phyloP scores from a whole-genome alignment of 1,140 invertebrate species.

The Theocolax elegans region DNA sequence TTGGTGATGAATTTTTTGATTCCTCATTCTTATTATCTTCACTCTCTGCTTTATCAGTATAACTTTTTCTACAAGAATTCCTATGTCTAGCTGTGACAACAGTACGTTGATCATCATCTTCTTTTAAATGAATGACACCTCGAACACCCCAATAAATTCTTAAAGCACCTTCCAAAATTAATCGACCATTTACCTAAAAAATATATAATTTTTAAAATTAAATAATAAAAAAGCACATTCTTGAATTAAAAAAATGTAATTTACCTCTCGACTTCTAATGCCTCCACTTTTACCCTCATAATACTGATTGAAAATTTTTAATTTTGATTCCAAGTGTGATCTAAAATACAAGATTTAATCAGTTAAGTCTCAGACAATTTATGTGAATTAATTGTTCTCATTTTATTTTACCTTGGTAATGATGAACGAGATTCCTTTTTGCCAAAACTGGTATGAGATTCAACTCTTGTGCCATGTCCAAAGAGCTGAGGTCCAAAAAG shows the following conservation, averaged over 20 bases:
- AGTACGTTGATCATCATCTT: conserved; percentile 85
- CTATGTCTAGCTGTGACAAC: conserved; percentile 77
- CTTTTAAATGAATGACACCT: conserved; percentile 86
- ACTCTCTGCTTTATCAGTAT: conserved; percentile 50
- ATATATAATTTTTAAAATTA: conserved; percentile 6
- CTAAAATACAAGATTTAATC: conserved; percentile 59
- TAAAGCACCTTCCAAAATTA: conserved; percentile 82
- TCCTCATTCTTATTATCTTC: conserved; percentile 53
- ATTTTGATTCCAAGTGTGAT: conserved; percentile 81
- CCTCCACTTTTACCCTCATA: conserved; percentile 83
- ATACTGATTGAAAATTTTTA: conserved; percentile 84
- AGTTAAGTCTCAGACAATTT: neutral
- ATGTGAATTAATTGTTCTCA: conserved; percentile 15
- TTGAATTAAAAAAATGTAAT: conserved; percentile 23
- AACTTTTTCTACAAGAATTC: conserved; percentile 73
- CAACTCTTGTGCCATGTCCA: conserved; percentile 87
- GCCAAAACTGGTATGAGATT: conserved; percentile 88
- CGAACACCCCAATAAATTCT: conserved; percentile 88
- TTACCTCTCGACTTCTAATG: conserved; percentile 78
- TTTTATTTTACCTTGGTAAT: conserved; percentile 60
- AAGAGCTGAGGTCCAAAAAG: conserved; percentile 88
- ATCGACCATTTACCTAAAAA: conserved; percentile 76
- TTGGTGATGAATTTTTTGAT: conserved; percentile 47
- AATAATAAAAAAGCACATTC: neutral
- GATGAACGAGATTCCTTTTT: conserved; percentile 71